phyloP scores from a whole-genome alignment of 2,888 invertebrate species.

The Bibio marci region DNA sequence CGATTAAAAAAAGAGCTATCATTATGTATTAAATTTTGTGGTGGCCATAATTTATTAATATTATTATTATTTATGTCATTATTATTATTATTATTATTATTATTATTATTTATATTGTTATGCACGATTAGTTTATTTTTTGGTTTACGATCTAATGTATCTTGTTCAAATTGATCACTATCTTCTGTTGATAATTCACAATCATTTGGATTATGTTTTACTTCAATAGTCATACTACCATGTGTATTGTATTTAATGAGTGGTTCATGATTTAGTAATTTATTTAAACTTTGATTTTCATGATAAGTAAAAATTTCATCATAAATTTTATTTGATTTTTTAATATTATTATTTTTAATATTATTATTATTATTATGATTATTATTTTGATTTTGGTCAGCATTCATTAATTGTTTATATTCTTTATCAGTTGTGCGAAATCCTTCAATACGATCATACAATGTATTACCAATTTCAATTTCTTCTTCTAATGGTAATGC shows the following conservation, averaged over 20 bases:
- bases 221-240: constrained; percentile 68
- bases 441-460: constrained; percentile 34
- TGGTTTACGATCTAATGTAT: constrained; percentile 67
- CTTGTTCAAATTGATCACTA: constrained; percentile 70
- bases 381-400: background rate
- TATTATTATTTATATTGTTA: background rate
- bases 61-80: constrained; percentile 20
- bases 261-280: constrained; percentile 20
- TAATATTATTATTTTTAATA: background rate
- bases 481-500: constrained; percentile 67
- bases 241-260: constrained; percentile 40
- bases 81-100: background rate
- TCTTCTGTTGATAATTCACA: constrained; percentile 37
- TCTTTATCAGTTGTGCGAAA: constrained; percentile 13
- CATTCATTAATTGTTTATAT: background rate
- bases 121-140: constrained; percentile 34
- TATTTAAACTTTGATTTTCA: constrained; percentile 15
- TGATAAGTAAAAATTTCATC: constrained; percentile 6
- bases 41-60: no score
- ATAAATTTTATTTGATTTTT: constrained; percentile 2
- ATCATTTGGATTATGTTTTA: constrained; percentile 63
- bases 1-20: constrained; percentile 25
- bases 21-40: constrained; percentile 17
- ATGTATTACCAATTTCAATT: constrained; percentile 58
- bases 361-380: background rate